Conservation (phyloP, 2,888 invertebrate genomes). For the Stenoptilia bipunctidactyla region DNA sequence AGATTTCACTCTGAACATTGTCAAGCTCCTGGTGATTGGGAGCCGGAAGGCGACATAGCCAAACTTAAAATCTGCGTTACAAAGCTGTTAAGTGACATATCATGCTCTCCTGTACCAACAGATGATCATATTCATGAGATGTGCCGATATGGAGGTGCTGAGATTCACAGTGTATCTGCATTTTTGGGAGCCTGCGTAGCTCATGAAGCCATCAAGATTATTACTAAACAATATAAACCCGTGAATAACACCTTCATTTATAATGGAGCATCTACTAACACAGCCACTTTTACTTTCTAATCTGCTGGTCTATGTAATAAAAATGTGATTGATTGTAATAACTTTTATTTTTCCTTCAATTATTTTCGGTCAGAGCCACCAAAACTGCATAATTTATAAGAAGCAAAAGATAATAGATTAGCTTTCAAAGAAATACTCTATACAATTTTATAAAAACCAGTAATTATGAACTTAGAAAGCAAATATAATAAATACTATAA, state of each 20-base stretch:
- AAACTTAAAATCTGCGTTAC: constrained; percentile 81
- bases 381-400: too few relatives aligned
- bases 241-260: constrained; percentile 96
- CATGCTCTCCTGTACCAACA: constrained; percentile 81
- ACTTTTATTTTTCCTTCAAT: too few relatives aligned
- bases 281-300: constrained; percentile 80
- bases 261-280: constrained; percentile 91
- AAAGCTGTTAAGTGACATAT: constrained; percentile 89
- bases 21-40: constrained; percentile 89
- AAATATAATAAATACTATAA: too few relatives aligned
- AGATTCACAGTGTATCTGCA: constrained; percentile 94
- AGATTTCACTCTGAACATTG: constrained; percentile 90
- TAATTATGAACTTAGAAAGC: too few relatives aligned
- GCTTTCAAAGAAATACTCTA: too few relatives aligned
- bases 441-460: too few relatives aligned
- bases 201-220: constrained; percentile 95
- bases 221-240: constrained; percentile 96
- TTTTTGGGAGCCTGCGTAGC: constrained; percentile 93
- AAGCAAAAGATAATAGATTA: too few relatives aligned
- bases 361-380: too few relatives aligned
- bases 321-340: neutral
- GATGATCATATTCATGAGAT: constrained; percentile 97
- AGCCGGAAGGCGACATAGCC: constrained; percentile 91
- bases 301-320: constrained; percentile 34
- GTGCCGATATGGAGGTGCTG: constrained; percentile 94